phyloP scores from a whole-genome alignment of 2,113 vertebrate genomes.

The Triplophysa siluroides region DNA sequence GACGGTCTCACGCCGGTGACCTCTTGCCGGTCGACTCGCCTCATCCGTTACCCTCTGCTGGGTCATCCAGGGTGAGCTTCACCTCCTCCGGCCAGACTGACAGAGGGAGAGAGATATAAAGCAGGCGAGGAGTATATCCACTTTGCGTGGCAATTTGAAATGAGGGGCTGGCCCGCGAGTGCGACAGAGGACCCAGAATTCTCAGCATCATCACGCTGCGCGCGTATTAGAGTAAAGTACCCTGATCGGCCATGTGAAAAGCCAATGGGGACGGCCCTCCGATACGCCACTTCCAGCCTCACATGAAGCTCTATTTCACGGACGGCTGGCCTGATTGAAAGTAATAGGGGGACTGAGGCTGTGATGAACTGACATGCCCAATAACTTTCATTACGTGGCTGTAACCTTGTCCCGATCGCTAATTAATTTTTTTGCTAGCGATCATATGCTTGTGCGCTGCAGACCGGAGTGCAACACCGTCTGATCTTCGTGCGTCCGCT shows the following conservation, averaged over 20 bases:
- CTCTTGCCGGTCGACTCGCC: slow-evolving; percentile 9
- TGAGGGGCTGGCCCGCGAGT: slow-evolving; percentile 16
- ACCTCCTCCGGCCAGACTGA: neutral
- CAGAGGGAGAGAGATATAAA: slow-evolving; percentile 7
- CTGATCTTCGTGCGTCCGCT: slow-evolving; percentile 42
- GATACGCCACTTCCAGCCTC: slow-evolving; percentile 57
- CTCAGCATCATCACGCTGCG: slow-evolving; percentile 45
- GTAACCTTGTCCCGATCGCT: slow-evolving; percentile 69
- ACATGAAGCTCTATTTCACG: slow-evolving; percentile 75
- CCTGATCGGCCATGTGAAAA: slow-evolving; percentile 71
- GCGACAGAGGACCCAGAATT: slow-evolving; percentile 25
- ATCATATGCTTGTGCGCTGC: slow-evolving; percentile 54
- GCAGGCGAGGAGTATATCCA: neutral
- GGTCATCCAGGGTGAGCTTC: neutral
- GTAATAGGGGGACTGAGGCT: slow-evolving; percentile 66
- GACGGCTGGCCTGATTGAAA: slow-evolving; percentile 71
- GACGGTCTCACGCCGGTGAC: slow-evolving; percentile 37
- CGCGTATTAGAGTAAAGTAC: slow-evolving; percentile 69
- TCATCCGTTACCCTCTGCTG: slow-evolving; percentile 29
- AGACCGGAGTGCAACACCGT: slow-evolving; percentile 45
- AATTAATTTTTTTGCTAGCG: slow-evolving; percentile 71
- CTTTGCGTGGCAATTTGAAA: slow-evolving; percentile 31
- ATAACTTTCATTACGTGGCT: slow-evolving; percentile 75
- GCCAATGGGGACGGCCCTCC: slow-evolving; percentile 49
- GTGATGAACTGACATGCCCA: slow-evolving; percentile 74